phyloP scores from a whole-genome alignment of 2,113 vertebrate species.

The Lampris incognitus region DNA sequence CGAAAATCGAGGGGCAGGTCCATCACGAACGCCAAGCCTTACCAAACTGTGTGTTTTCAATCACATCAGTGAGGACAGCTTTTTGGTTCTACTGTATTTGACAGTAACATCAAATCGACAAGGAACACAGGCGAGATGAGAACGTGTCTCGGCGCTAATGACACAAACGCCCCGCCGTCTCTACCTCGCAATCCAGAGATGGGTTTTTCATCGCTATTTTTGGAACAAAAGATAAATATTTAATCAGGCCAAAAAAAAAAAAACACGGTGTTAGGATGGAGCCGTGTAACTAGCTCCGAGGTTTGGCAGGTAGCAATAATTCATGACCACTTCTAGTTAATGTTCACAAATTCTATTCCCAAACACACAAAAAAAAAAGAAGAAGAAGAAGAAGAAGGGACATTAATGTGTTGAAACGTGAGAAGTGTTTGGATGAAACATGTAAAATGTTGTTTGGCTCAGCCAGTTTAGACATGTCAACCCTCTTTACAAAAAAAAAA shows the following conservation, averaged over 20 bases:
- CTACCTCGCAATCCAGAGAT: slow-evolving; percentile 64
- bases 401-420: background rate
- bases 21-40: too few relatives aligned
- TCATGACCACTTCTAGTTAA: slow-evolving; percentile 38
- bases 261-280: slow-evolving; percentile 56
- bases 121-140: background rate
- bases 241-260: slow-evolving; percentile 70
- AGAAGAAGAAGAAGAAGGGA: background rate
- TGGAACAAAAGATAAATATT: slow-evolving; percentile 78
- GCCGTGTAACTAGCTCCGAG: slow-evolving; percentile 45
- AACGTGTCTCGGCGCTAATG: background rate
- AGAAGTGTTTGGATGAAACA: background rate
- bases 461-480: background rate
- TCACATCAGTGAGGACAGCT: background rate
- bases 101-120: too few relatives aligned
- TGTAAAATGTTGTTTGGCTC: background rate
- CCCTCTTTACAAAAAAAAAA: background rate
- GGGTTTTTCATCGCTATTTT: slow-evolving; percentile 68
- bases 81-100: background rate
- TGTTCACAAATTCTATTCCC: slow-evolving; percentile 1
- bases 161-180: slow-evolving; percentile 32
- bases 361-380: too few relatives aligned
- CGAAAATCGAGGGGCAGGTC: too few relatives aligned
- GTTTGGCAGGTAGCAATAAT: slow-evolving; percentile 55
- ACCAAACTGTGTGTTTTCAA: background rate